Base-by-base conservation (phyloP, 2,797 vertebrate genomes). In the Enteromius paludinosus region DNA sequence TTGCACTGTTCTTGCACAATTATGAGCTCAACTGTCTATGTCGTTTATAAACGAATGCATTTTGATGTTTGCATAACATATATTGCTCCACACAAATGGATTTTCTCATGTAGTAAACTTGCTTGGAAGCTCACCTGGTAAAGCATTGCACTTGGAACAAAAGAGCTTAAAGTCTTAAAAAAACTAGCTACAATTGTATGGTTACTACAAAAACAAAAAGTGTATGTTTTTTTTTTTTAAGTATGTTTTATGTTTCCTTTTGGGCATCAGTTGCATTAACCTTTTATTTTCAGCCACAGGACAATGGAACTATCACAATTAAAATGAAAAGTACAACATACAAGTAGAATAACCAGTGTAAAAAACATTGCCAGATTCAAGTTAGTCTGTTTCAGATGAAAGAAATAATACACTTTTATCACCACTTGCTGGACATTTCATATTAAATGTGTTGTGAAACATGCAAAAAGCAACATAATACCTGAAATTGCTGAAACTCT, bases 101-200 rank as follows among this genome's bases (percentile, higher is more conserved):
- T 49, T 71, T 71, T 52, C 45, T 72, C 5, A 52, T 28, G 41
- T 70, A 70, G 68, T 70, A 70, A 66, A 65, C 30, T 11, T 35
- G 62, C 62, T 65, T 20, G 45, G 15, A 20, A 47, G 23, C 68
- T 70, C 15, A 17, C 9, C 68, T 71, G 43, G 68, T 71, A 71
- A 25, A 49, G 28, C 15, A 71, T 3, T 20, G 17, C 17, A 30
- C 43, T 30, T 49, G 25, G 5, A 61, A 61, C 14, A 61, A 28
- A 61, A 61, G 12, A 62, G 0, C 5, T 62, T 15, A 61, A 61
- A 28, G 25, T 3, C 23, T 61, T 15, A 12, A 5, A 25, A 23
- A 23, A 23, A 23, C 11, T 25, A 61, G 23, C 23, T 15, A 61
- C 23, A 61, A 28, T 15, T 61, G 5, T 61, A 15, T 28, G 14